A percentile compares a stretch with the other conserved stretches of the same genome.
phyloP scores from a whole-genome alignment of 1,140 invertebrate genomes.

The Heliconius congener region DNA sequence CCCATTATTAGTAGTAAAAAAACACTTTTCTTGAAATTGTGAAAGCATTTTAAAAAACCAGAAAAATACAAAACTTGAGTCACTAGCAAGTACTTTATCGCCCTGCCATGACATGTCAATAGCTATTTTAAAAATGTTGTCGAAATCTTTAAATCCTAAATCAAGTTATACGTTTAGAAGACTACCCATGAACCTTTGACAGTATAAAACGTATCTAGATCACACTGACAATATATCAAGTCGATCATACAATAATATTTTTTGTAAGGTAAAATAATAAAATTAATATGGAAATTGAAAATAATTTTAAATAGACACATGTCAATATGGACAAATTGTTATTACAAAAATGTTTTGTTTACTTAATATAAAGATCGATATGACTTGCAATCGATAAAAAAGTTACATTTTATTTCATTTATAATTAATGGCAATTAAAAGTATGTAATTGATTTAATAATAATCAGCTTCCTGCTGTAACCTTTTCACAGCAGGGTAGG shows the following conservation, averaged over 20 bases:
- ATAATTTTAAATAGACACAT: no score
- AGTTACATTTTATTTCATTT: no score
- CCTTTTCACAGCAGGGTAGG: no score
- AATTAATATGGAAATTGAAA: not conserved
- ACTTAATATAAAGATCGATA: no score
- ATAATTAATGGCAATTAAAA: no score
- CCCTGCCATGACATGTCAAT: not conserved
- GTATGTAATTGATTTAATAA: no score
- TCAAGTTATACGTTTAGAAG: not conserved
- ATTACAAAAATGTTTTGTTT: no score
- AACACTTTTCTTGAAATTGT: no score
- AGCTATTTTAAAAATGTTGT: not conserved
- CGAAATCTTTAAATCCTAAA: not conserved
- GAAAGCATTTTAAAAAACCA: not conserved
- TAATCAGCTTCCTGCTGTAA: no score
- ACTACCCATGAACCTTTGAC: conserved; percentile 2
- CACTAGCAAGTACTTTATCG: not conserved
- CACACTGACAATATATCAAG: not conserved
- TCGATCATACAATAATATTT: not conserved
- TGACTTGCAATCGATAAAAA: no score
- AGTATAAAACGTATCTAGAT: not conserved
- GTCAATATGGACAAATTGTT: no score
- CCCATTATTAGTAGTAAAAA: no score
- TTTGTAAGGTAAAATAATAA: not conserved
- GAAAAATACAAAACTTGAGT: not conserved